Conservation (phyloP, 2,888 invertebrate species). For the Lottia scabra region DNA sequence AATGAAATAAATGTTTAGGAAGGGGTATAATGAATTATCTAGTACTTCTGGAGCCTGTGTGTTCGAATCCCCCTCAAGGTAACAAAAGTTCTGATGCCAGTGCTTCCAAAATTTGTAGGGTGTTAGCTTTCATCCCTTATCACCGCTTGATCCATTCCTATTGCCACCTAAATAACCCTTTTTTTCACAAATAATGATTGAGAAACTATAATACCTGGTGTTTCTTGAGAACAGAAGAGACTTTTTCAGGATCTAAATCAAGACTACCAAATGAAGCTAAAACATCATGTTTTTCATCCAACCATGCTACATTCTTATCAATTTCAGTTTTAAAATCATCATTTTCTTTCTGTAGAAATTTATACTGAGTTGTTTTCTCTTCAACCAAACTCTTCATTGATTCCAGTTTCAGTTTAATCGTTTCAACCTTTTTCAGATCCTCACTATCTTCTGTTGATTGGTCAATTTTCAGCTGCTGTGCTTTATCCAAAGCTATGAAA, state of each 20-base stretch:
- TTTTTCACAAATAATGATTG: too few relatives aligned
- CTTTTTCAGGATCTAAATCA: constrained; percentile 51
- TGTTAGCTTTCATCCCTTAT: too few relatives aligned
- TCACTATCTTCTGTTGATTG: constrained; percentile 80
- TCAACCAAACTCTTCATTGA: constrained; percentile 83
- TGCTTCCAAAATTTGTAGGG: too few relatives aligned
- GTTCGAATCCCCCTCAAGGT: too few relatives aligned
- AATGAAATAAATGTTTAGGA: too few relatives aligned
- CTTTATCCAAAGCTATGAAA: constrained; percentile 90
- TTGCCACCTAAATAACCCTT: too few relatives aligned
- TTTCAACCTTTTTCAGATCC: constrained; percentile 83
- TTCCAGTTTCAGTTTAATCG: constrained; percentile 45
- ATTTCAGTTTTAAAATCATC: constrained; percentile 55
- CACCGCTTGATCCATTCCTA: too few relatives aligned
- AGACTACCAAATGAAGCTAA: constrained; percentile 46
- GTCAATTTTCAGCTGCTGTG: constrained; percentile 91
- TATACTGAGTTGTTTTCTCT: constrained; percentile 87
- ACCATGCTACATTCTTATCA: constrained; percentile 49
- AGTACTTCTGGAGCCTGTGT: too few relatives aligned
- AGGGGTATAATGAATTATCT: too few relatives aligned
- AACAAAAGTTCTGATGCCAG: too few relatives aligned
- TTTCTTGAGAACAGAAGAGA: constrained; percentile 47
- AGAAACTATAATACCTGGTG: constrained; percentile 58
- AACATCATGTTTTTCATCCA: constrained; percentile 52
- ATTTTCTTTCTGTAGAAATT: constrained; percentile 71